These are phyloP conservation scores for Altica lythri DNA, from an alignment of 2,888 invertebrate species.

Conservation along the genomic window DNA sequence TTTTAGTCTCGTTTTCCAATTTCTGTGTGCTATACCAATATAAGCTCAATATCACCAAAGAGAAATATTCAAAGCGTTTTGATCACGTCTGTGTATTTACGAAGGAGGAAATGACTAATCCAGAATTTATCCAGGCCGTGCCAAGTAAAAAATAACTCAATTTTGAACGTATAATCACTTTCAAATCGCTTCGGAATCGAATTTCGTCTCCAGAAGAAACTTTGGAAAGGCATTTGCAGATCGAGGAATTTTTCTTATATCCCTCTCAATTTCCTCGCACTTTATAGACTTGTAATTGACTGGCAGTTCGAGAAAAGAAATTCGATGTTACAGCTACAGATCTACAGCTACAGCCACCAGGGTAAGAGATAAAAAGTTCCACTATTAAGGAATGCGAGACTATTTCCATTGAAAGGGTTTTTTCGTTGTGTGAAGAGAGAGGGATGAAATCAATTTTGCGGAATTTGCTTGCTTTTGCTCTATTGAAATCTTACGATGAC, in stretches of 20 bases:
- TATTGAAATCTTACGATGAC: conserved; percentile 20
- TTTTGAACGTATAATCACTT: conserved; percentile 38
- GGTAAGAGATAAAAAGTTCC: conserved; percentile 32
- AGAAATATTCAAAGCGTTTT: conserved; percentile 21
- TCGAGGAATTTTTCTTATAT: conserved; percentile 42
- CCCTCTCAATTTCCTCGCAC: conserved; percentile 47
- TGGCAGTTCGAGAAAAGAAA: conserved; percentile 40
- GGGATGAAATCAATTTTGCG: conserved; percentile 18
- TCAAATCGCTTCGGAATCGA: conserved; percentile 36
- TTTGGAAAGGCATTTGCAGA: conserved; percentile 41
- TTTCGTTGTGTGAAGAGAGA: neutral
- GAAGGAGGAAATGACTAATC: conserved; percentile 25
- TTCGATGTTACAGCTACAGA: conserved; percentile 32
- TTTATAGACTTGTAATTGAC: conserved; percentile 50
- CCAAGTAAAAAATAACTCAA: conserved; percentile 31
- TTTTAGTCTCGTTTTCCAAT: conserved; percentile 11
- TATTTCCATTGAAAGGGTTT: conserved; percentile 28
- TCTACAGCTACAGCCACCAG: neutral
- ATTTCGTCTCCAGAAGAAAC: conserved; percentile 36
- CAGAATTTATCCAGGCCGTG: conserved; percentile 19
- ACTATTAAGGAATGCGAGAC: conserved; percentile 34
- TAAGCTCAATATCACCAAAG: conserved; percentile 21
- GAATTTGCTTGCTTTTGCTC: conserved; percentile 15
- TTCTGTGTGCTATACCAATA: conserved; percentile 11
- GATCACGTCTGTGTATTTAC: conserved; percentile 25